Evolutionary conservation across 2,888 invertebrate species (phyloP), one percentile per base, ranked within the genome.

Genomic region (Miltochrista miniata): DNA sequence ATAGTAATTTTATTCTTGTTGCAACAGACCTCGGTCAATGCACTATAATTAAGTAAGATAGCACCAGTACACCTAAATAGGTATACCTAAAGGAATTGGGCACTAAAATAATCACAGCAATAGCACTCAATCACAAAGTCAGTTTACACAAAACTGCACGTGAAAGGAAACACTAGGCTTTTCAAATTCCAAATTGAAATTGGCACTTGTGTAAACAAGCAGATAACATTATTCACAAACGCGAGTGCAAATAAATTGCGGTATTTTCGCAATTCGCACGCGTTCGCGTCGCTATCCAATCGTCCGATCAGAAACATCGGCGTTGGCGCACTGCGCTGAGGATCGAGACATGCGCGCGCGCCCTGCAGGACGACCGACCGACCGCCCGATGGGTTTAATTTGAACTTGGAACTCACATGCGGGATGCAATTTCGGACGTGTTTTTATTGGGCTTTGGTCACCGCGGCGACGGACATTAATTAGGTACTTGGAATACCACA

Each of bases 241-340:
- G 55, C 61, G 64, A 55, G 51, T 49, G 59, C 43, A 49, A 56
- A 60, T 60, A 61, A 50, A 64, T 70, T 68, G 76, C 78, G 70
- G 64, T 74, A 70, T 72, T 71, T 81, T 81, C 69, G 79, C 72
- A 68, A 65, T 64, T 68, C 74, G 72, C 78, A 68, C 72, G 75
- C 76, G 71, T 71, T 61, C 62, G 59, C 72, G 69, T 59, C 72
- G 74, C 75, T 68, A 76, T 68, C 66, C 75, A 74, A 76, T 79
- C 87, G 88, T 79, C 85, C 88, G 87, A 76, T 78, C 87, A 69
- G 78, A 81, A 67, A 75, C 83, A 78, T 80, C 76, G 80, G 79
- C 87, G 81, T 79, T 69, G 59, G 81, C 85, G 85, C 81, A 90
- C 90, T 90, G 61, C 39, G 41, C 44, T 46, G 56, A 63, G 59